Percentiles rank a stretch among this genome's conserved stretches.
Conservation (phyloP, 2,797 vertebrate genomes). For the Odontamblyopus lacepedii region DNA sequence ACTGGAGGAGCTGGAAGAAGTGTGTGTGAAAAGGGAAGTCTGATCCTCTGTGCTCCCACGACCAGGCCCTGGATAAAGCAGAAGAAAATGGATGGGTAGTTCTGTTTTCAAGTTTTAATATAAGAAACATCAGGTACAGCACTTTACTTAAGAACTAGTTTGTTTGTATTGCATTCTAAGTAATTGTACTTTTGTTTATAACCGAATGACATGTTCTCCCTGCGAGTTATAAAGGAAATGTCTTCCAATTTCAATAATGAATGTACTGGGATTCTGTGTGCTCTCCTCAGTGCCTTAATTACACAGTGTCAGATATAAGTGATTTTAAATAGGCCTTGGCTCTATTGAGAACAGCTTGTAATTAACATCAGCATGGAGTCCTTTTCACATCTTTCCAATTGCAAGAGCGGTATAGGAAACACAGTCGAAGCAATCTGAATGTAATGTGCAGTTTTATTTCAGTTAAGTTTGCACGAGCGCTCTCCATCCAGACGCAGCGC, state of each 20-base stretch:
- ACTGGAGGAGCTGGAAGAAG: no score
- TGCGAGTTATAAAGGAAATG: conserved; percentile 46
- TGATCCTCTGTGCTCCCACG: no score
- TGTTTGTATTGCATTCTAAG: no score
- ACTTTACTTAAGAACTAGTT: no score
- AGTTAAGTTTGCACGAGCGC: conserved; percentile 40
- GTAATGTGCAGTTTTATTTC: conserved; percentile 27
- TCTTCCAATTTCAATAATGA: background rate
- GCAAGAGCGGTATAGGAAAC: conserved; percentile 19
- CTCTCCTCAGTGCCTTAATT: conserved; percentile 37
- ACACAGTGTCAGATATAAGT: conserved; percentile 30
- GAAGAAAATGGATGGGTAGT: no score
- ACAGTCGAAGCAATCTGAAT: conserved; percentile 8
- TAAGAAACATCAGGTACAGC: no score
- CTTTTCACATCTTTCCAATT: conserved; percentile 16
- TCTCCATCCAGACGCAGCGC: conserved; percentile 28
- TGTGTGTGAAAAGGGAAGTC: no score
- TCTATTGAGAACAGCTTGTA: conserved; percentile 29
- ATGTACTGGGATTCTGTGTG: conserved; percentile 17
- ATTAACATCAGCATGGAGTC: conserved; percentile 40
- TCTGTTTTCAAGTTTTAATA: no score
- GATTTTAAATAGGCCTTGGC: conserved; percentile 30
- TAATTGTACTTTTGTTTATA: no score
- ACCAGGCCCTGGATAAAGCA: no score
- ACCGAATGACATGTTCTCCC: no score